phyloP scores from a whole-genome alignment of 2,113 vertebrate genomes.

The Procapra przewalskii region DNA sequence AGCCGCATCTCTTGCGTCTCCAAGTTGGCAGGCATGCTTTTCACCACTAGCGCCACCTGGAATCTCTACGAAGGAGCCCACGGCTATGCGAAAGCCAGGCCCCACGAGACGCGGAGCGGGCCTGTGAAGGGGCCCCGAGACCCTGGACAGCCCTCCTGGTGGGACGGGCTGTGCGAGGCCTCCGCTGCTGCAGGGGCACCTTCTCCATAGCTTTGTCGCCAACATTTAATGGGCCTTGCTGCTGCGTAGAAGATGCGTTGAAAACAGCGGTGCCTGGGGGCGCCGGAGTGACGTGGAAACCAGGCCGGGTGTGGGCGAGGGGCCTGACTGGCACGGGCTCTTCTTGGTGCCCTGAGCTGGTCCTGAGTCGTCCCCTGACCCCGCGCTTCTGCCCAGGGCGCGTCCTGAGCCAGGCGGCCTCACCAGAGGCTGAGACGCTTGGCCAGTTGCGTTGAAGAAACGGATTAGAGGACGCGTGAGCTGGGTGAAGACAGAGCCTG shows the following conservation, averaged over 20 bases:
- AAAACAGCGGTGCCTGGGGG: accelerated
- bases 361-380: background rate
- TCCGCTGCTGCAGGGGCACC: background rate
- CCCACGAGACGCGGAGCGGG: accelerated
- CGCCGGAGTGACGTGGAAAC: background rate
- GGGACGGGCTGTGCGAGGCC: background rate
- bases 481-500: background rate
- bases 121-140: background rate
- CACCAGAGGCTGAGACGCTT: background rate
- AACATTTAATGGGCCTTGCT: accelerated
- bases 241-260: accelerated
- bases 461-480: background rate
- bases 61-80: background rate
- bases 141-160: background rate
- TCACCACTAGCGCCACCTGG: background rate
- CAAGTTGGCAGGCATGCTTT: background rate
- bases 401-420: accelerated
- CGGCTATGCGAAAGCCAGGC: background rate
- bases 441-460: accelerated
- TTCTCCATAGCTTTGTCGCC: background rate
- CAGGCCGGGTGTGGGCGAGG: accelerated
- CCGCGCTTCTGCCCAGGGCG: accelerated
- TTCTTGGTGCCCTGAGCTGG: background rate
- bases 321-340: no score
- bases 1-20: accelerated